phyloP scores from a whole-genome alignment of 1,140 invertebrate species.

The Hyphantria cunea region DNA sequence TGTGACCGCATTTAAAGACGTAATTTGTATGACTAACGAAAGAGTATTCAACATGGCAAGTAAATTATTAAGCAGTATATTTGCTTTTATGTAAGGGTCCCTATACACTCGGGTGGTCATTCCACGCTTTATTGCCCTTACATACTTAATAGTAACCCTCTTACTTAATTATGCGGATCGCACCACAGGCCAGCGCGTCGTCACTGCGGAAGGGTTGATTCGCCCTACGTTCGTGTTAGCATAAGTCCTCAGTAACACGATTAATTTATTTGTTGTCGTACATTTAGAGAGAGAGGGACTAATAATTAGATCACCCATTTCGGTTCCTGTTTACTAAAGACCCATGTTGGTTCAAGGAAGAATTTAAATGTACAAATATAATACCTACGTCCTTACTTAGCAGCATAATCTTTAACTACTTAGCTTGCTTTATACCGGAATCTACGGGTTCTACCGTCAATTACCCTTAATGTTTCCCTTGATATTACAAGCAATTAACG shows the following conservation, averaged over 20 bases:
- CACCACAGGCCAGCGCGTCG: conserved; percentile 44
- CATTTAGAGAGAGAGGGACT: conserved; percentile 30
- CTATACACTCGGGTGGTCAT: conserved; percentile 45
- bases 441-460: conserved; percentile 40
- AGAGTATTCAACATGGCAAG: conserved; percentile 26
- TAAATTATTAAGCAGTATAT: conserved; percentile 60
- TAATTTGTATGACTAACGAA: not conserved
- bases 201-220: conserved; percentile 44
- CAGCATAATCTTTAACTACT: not conserved
- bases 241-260: conserved; percentile 55
- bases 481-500: conserved; percentile 52
- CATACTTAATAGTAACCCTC: conserved; percentile 75
- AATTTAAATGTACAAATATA: conserved; percentile 13
- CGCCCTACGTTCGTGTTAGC: conserved; percentile 50
- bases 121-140: conserved; percentile 66
- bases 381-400: not conserved
- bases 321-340: conserved; percentile 19
- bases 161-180: conserved; percentile 76
- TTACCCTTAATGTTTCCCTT: conserved; percentile 42
- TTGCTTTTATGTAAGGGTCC: conserved; percentile 53
- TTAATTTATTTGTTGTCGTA: conserved; percentile 60
- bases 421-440: not conserved
- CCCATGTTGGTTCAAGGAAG: conserved; percentile 11
- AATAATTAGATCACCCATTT: conserved; percentile 37
- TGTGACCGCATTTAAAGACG: no score